Evolutionary conservation across 2,888 invertebrate genomes (phyloP).

Genomic region (Scrobipalpa costella): DNA sequence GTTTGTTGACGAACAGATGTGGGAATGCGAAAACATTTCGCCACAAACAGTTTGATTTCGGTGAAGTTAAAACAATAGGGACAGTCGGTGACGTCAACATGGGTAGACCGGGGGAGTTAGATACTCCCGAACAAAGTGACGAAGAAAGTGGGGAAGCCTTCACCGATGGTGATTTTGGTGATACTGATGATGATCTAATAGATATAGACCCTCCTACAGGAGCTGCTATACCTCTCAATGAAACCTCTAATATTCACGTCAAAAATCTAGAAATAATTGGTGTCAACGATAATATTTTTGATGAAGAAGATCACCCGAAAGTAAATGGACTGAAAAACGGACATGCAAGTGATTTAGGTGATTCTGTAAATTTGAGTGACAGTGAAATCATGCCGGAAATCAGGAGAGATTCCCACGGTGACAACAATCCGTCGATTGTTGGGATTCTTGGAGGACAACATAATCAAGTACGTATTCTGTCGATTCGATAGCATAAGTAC

Average conservation of each 20-base stretch:
- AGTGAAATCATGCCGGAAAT: slow-evolving; percentile 44
- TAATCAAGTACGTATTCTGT: slow-evolving; percentile 70
- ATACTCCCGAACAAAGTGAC: slow-evolving; percentile 67
- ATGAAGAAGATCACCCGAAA: slow-evolving; percentile 38
- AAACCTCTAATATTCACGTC: slow-evolving; percentile 60
- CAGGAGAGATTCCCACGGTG: slow-evolving; percentile 65
- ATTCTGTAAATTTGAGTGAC: slow-evolving; percentile 41
- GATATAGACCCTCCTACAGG: slow-evolving; percentile 36
- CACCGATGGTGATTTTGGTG: slow-evolving; percentile 73
- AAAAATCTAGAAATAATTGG: slow-evolving; percentile 40
- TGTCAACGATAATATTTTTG: slow-evolving; percentile 42
- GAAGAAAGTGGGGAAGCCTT: slow-evolving; percentile 72
- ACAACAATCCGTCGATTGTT: slow-evolving; percentile 74
- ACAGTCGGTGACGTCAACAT: slow-evolving; percentile 43
- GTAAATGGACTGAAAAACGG: slow-evolving; percentile 50
- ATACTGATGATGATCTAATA: slow-evolving; percentile 64
- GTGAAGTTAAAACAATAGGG: slow-evolving; percentile 47
- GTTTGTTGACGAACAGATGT: slow-evolving; percentile 51
- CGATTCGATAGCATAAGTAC: no score
- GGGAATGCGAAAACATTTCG: slow-evolving; percentile 57
- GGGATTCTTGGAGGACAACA: slow-evolving; percentile 79
- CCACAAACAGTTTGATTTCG: slow-evolving; percentile 51
- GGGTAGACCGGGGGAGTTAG: slow-evolving; percentile 58
- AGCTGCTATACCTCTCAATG: slow-evolving; percentile 56
- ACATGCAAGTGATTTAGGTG: slow-evolving; percentile 42